Evolutionary conservation across 2,888 invertebrate species (phyloP).

Genomic region (Drosophila nigritarsus): DNA sequence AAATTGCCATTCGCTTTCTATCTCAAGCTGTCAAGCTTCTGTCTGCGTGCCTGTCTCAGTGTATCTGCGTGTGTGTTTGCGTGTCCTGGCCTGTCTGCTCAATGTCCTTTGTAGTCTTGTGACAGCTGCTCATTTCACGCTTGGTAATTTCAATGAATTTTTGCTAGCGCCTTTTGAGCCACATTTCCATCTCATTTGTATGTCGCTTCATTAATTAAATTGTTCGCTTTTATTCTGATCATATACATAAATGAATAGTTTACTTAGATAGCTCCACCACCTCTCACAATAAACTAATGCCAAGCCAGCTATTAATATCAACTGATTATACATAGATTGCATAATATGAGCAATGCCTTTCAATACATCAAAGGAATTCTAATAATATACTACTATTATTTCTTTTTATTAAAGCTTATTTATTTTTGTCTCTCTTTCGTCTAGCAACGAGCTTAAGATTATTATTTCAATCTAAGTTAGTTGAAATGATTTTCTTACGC

Average conservation of each 20-base stretch:
- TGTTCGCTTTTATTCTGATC: constrained; percentile 38
- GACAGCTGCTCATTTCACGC: constrained; percentile 81
- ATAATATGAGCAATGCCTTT: not conserved
- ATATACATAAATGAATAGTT: constrained; percentile 53
- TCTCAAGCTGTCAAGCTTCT: constrained; percentile 52
- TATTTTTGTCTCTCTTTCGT: not conserved
- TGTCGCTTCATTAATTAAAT: constrained; percentile 71
- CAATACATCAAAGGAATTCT: not conserved
- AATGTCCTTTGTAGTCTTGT: constrained; percentile 69
- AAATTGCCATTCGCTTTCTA: constrained; percentile 72
- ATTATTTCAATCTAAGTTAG: constrained; percentile 7
- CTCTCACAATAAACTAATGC: not conserved
- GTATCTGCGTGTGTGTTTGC: constrained; percentile 22
- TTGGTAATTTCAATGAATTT: constrained; percentile 80
- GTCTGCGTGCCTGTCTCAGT: constrained; percentile 29
- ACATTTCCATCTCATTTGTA: constrained; percentile 49
- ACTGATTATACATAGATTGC: not conserved
- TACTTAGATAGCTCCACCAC: constrained; percentile 1
- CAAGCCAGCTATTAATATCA: not conserved
- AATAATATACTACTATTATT: not conserved
- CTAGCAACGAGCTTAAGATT: constrained; percentile 17
- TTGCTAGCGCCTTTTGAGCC: constrained; percentile 45
- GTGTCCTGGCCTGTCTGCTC: constrained; percentile 51
- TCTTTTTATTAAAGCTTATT: not conserved
- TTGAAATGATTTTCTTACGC: constrained; percentile 33